phyloP scores from a whole-genome alignment of 2,797 vertebrate species.

The Echeneis naucrates region DNA sequence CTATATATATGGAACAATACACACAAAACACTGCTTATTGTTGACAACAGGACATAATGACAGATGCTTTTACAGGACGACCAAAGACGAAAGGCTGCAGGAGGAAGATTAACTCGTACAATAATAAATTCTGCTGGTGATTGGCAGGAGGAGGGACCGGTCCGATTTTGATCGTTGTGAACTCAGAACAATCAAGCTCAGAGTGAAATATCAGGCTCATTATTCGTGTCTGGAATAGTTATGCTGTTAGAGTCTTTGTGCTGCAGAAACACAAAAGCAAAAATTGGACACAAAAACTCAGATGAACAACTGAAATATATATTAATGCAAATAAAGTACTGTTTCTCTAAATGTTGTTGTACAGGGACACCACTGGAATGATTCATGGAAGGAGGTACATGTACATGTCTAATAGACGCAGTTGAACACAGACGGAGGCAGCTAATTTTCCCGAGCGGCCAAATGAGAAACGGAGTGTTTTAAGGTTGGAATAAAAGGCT shows the following conservation, averaged over 20 bases:
- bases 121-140: constrained; percentile 20
- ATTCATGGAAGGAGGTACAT: no score
- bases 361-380: not conserved
- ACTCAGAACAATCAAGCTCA: constrained; percentile 10
- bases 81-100: constrained; percentile 24
- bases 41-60: constrained; percentile 3
- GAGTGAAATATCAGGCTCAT: not conserved
- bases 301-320: not conserved
- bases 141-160: constrained; percentile 23
- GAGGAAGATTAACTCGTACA: constrained; percentile 24
- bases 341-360: not conserved
- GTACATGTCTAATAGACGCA: no score
- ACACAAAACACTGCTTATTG: constrained; percentile 27
- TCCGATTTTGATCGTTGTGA: constrained; percentile 33
- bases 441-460: no score
- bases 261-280: not conserved
- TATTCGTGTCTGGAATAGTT: not conserved
- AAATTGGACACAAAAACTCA: not conserved
- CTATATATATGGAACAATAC: constrained; percentile 10
- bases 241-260: not conserved
- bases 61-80: constrained; percentile 15
- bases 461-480: no score
- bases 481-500: no score
- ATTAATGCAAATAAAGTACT: not conserved
- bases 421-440: no score